A percentile compares a stretch with the other conserved stretches of the same genome.
Conservation (phyloP, 2,888 invertebrate genomes). For the Drosophila hamatofila region DNA sequence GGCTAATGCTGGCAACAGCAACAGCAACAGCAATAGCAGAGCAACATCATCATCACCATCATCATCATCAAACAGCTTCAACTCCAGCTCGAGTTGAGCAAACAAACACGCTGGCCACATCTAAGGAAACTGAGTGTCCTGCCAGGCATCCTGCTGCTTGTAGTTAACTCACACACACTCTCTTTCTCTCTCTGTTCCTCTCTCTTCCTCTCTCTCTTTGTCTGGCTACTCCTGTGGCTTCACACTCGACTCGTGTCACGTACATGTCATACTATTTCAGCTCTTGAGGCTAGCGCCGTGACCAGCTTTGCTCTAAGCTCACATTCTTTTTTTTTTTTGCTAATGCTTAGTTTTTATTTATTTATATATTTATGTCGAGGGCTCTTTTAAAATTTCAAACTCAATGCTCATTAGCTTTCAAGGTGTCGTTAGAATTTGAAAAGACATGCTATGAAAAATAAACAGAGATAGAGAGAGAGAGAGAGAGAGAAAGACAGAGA, state of each 20-base stretch:
- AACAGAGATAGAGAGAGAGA: too few relatives aligned
- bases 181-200: neutral
- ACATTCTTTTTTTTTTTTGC: constrained; percentile 51
- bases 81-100: constrained; percentile 29
- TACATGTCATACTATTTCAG: constrained; percentile 50
- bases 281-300: constrained; percentile 11
- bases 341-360: constrained; percentile 55
- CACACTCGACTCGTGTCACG: constrained; percentile 65
- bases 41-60: constrained; percentile 10
- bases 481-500: neutral
- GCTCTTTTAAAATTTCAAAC: constrained; percentile 29
- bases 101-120: constrained; percentile 53
- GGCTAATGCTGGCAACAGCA: constrained; percentile 26
- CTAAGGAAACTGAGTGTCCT: constrained; percentile 39
- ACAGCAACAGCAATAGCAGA: constrained; percentile 12
- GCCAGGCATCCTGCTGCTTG: constrained; percentile 51
- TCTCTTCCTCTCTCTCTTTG: neutral
- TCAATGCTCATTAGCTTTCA: constrained; percentile 30
- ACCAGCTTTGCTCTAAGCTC: constrained; percentile 14
- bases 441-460: neutral
- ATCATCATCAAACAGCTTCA: constrained; percentile 13
- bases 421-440: constrained; percentile 1
- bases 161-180: neutral
- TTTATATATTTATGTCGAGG: constrained; percentile 49
- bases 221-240: constrained; percentile 49